Evolutionary conservation across 2,113 vertebrate genomes (phyloP).

Genomic region (Lophura nycthemera): DNA sequence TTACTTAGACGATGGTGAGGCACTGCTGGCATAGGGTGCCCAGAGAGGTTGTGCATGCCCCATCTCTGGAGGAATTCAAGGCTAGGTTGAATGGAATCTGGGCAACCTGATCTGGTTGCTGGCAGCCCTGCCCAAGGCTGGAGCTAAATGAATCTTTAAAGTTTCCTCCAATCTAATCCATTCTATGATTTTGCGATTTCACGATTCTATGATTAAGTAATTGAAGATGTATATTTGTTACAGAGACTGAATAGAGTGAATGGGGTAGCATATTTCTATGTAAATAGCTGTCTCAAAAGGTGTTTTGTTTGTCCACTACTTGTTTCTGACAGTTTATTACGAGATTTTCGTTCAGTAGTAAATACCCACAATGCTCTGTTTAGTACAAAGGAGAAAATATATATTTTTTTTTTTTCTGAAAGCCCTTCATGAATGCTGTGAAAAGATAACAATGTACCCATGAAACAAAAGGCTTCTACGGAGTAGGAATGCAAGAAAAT

Average conservation of each 20-base stretch:
- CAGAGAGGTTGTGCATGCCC: too few species aligned
- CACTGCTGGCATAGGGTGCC: too few species aligned
- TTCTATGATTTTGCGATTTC: too few species aligned
- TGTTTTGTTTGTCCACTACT: background rate
- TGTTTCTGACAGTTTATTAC: background rate
- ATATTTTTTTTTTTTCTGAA: background rate
- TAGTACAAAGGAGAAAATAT: background rate
- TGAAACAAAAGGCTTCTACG: slow-evolving; percentile 43
- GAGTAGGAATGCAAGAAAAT: background rate
- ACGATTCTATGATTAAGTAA: background rate
- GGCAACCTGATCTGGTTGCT: too few species aligned
- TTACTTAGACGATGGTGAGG: too few species aligned
- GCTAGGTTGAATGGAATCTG: too few species aligned
- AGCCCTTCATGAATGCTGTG: background rate
- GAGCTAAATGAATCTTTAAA: too few species aligned
- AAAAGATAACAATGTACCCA: background rate
- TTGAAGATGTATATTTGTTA: background rate
- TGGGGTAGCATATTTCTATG: background rate
- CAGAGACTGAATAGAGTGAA: background rate
- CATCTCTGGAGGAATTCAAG: too few species aligned
- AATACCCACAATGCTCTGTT: background rate
- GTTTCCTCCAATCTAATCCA: too few species aligned
- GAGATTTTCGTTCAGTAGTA: background rate
- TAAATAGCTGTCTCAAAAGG: background rate
- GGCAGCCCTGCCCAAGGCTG: too few species aligned